A percentile compares a stretch with the other conserved stretches of the same genome.
These are phyloP conservation scores for Coremacera marginata DNA, from an alignment of 2,888 invertebrate species.

Conservation along the genomic window DNA sequence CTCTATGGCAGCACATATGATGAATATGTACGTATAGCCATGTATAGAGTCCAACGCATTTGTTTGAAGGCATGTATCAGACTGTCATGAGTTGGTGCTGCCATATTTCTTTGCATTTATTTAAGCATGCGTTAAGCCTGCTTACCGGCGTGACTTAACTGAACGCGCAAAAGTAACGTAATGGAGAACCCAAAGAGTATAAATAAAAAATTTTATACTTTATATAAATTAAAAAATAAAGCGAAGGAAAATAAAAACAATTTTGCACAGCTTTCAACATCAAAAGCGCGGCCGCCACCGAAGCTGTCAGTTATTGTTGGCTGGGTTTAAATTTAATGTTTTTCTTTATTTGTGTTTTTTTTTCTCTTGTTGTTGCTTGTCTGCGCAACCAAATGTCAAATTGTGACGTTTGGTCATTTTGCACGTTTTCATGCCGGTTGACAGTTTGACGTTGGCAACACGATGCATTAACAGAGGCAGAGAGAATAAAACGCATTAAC, in stretches of 20 bases:
- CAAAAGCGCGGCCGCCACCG: slow-evolving; percentile 29
- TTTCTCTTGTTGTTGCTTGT: background rate
- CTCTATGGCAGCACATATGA: background rate
- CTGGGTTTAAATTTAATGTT: background rate
- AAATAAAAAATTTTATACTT: background rate
- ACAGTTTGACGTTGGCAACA: slow-evolving; percentile 41
- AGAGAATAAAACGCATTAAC: slow-evolving; percentile 30
- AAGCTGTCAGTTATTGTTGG: slow-evolving; percentile 12
- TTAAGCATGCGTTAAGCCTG: slow-evolving; percentile 32
- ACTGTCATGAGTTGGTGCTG: slow-evolving; percentile 9
- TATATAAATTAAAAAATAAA: background rate
- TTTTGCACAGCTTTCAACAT: slow-evolving; percentile 7
- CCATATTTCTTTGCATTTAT: slow-evolving; percentile 34
- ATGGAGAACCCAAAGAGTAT: background rate
- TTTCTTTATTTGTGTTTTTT: background rate
- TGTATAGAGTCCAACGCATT: no score
- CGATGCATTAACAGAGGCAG: background rate
- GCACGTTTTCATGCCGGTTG: slow-evolving; percentile 42
- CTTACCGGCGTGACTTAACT: slow-evolving; percentile 16
- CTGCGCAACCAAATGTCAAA: slow-evolving; percentile 23
- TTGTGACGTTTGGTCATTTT: slow-evolving; percentile 27
- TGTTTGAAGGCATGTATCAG: background rate
- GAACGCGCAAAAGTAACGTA: slow-evolving; percentile 13
- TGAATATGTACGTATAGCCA: no score
- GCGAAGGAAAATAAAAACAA: background rate